Evolutionary conservation across 2,797 vertebrate genomes (phyloP).

Genomic region (Chloroceryle inda): DNA sequence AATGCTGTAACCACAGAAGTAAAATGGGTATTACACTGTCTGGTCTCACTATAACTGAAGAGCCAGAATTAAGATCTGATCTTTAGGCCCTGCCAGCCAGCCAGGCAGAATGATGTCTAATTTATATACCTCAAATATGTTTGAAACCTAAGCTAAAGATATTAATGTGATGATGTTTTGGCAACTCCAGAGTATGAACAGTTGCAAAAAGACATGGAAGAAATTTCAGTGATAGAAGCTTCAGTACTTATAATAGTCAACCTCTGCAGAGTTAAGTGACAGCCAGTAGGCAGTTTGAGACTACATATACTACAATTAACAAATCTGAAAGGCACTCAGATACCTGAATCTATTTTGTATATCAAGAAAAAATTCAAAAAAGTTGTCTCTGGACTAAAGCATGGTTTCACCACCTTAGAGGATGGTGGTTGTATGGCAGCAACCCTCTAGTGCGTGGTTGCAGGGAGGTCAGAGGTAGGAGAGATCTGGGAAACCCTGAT

Average conservation of each 20-base stretch:
- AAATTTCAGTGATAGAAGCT: constrained; percentile 15
- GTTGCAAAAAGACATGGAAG: not conserved
- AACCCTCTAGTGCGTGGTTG: accelerated
- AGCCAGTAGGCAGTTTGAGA: not conserved
- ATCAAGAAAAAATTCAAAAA: not conserved
- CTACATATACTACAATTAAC: not conserved
- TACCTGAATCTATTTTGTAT: not conserved
- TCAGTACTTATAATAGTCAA: not conserved
- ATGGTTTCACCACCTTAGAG: not conserved
- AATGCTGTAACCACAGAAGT: constrained; percentile 29
- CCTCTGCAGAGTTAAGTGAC: not conserved
- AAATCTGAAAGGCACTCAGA: not conserved
- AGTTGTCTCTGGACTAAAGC: not conserved
- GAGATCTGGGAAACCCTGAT: not conserved
- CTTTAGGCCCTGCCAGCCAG: constrained; percentile 4
- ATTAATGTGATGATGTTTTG: not conserved
- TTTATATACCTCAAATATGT: constrained; percentile 47
- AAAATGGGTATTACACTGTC: not conserved
- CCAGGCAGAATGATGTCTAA: not conserved
- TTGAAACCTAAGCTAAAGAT: constrained; percentile 28
- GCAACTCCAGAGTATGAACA: not conserved
- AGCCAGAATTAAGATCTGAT: constrained; percentile 51
- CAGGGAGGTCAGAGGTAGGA: not conserved
- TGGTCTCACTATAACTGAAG: constrained; percentile 23
- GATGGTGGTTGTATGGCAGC: not conserved